A percentile compares a stretch with the other conserved stretches of the same genome.
Evolutionary conservation across 37 sponge, comb jelly and placozoan species (phyloP).

Genomic region (Petrosia ficiformis): DNA sequence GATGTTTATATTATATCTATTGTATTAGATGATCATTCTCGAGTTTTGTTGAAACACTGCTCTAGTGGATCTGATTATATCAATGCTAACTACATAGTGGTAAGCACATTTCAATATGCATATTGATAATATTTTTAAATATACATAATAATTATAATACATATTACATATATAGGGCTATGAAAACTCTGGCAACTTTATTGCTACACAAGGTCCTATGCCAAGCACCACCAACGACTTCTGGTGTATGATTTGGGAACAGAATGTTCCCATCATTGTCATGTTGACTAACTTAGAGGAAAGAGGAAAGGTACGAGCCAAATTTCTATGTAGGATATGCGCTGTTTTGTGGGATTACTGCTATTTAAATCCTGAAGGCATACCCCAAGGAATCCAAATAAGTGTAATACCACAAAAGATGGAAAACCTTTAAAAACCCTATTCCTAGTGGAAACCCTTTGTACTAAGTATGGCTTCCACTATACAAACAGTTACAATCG

Average conservation of each 20-base stretch:
- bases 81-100: constrained; percentile 89
- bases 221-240: constrained; percentile 7
- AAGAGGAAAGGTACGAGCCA: constrained; percentile 42
- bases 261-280: constrained; percentile 74
- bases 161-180: not conserved
- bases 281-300: constrained; percentile 39
- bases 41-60: constrained; percentile 64
- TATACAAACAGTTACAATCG: too few species aligned
- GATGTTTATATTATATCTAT: not conserved
- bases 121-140: not conserved
- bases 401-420: too few species aligned
- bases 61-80: constrained; percentile 84
- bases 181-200: constrained; percentile 34
- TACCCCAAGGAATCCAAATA: too few species aligned
- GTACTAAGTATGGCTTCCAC: too few species aligned
- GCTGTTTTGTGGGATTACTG: too few species aligned
- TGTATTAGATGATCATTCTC: constrained; percentile 82
- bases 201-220: constrained; percentile 30
- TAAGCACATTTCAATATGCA: constrained; percentile 14
- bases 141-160: too few species aligned
- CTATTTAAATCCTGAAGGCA: too few species aligned
- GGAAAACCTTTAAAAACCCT: too few species aligned
- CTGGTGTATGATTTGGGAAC: constrained; percentile 21
- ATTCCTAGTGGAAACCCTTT: too few species aligned
- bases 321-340: not conserved